A percentile compares a stretch with the other conserved stretches of the same genome.
phyloP scores from a whole-genome alignment of 2,113 vertebrate genomes.

The Neodontobutis hainanensis region DNA sequence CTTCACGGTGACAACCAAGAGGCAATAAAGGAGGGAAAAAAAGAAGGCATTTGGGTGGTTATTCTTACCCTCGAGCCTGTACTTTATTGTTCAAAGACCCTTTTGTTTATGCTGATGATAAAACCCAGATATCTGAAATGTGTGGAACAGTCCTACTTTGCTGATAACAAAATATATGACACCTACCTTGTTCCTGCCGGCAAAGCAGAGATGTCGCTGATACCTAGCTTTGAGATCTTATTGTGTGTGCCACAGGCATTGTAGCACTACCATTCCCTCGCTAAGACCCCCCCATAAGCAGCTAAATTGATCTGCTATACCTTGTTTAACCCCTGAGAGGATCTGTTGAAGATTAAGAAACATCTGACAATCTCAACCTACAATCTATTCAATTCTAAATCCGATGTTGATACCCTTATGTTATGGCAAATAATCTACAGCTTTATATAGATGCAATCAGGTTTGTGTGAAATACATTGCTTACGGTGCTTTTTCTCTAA shows the following conservation, averaged over 20 bases:
- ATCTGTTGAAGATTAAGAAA: constrained; percentile 47
- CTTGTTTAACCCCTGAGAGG: constrained; percentile 45
- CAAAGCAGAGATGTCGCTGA: constrained; percentile 54
- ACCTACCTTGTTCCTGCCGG: constrained; percentile 48
- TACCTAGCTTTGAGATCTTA: constrained; percentile 53
- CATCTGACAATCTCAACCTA: constrained; percentile 42
- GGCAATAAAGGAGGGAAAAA: constrained; percentile 26
- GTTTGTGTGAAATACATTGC: constrained; percentile 14
- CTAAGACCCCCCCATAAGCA: constrained; percentile 33
- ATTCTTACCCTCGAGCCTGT: constrained; percentile 32
- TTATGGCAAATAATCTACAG: constrained; percentile 9
- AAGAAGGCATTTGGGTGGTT: constrained; percentile 18
- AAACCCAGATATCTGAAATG: constrained; percentile 64
- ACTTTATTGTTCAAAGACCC: constrained; percentile 58
- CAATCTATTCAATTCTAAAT: constrained; percentile 39
- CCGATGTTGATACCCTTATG: constrained; percentile 32
- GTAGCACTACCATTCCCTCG: constrained; percentile 21
- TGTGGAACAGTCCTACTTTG: constrained; percentile 33
- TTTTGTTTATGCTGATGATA: constrained; percentile 66
- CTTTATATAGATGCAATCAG: constrained; percentile 26
- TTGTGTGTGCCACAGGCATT: constrained; percentile 40
- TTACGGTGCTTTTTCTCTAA: background rate
- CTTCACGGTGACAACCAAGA: constrained; percentile 38
- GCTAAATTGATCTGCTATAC: constrained; percentile 60
- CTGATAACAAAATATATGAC: constrained; percentile 62